Evolutionary conservation across 1,140 invertebrate genomes (phyloP), one percentile per base, ranked within the genome.

Genomic region (Lutraria rhynchaena): DNA sequence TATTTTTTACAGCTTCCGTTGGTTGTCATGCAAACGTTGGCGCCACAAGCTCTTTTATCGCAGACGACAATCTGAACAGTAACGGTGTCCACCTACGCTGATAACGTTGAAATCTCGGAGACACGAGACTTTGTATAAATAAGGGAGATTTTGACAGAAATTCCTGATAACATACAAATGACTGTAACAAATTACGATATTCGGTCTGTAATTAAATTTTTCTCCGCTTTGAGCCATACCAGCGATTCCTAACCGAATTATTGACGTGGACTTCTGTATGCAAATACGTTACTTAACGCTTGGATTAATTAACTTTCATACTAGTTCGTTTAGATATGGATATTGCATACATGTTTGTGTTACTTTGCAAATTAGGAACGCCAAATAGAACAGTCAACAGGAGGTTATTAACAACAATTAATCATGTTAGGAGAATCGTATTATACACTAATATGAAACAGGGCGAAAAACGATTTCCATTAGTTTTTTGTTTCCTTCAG

Each of bases 61-160:
- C 58, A 61, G 17, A n/a, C 24, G 58, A 27, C 15, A 27, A 7
- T 61, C 17, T 61, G 33, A 4, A 27, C 58, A 4, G 33, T 55
- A 55, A 19, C 53, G 53, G 53, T 22, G 27, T 15, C 22, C 46
- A 33, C 31, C 27, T 17, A 70, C 57, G 31, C 22, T 60, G 71
- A 74, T 74, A 74, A 60, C 55, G 55, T 33, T 58, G 24, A 77
- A 77, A 65, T 67, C 61, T 67, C 60, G 60, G 44, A 44, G 60
- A 60, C 76, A 70, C 76, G 76, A 80, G 76, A 70, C 63, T 80
- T 80, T 70, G 76, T 80, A 80, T 69, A 80, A 65, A 80, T 70
- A 80, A 67, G 76, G 61, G 65, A 58, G 76, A 44, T 80, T 80
- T 80, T 80, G 76, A 70, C 76, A 80, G 61, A 80, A 55, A 55